A percentile compares a stretch with the other conserved stretches of the same genome.
These are phyloP conservation scores for Ceraclea dissimilis DNA, from an alignment of 2,888 invertebrate species.

Conservation along the genomic window DNA sequence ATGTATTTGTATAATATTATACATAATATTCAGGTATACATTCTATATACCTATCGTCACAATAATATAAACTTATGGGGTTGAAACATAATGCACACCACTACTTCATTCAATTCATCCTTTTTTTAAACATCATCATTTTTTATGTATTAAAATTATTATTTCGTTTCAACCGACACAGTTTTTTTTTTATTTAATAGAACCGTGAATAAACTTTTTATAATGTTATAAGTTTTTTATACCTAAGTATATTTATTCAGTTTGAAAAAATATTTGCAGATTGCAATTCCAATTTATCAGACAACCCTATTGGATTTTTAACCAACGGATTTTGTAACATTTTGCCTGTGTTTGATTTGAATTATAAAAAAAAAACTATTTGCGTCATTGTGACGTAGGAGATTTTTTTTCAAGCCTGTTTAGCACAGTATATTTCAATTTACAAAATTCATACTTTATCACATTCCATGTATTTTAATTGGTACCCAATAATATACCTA, in stretches of 20 bases:
- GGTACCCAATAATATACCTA: no score
- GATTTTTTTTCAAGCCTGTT: no score
- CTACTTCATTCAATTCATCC: constrained; percentile 17
- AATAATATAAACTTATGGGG: constrained; percentile 4
- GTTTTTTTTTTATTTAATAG: constrained; percentile 10
- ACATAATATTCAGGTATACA: constrained; percentile 1
- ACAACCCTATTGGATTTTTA: constrained; percentile 12
- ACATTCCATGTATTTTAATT: no score
- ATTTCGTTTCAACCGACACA: constrained; percentile 9
- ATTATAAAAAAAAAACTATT: no score
- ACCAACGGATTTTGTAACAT: constrained; percentile 23
- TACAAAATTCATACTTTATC: no score
- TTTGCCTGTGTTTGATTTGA: no score
- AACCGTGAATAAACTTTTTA: constrained; percentile 13
- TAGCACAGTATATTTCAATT: no score
- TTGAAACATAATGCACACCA: constrained; percentile 12
- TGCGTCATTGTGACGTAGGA: no score
- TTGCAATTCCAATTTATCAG: constrained; percentile 22
- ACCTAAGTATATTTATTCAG: neutral
- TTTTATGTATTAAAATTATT: constrained; percentile 5
- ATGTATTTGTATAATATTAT: neutral
- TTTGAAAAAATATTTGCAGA: constrained; percentile 16
- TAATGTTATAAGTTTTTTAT: constrained; percentile 12
- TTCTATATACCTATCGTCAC: no score
- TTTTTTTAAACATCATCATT: constrained; percentile 16